These are phyloP conservation scores for Xenopus tropicalis DNA, from an alignment of 2,113 vertebrate species.

Conservation along the genomic window DNA sequence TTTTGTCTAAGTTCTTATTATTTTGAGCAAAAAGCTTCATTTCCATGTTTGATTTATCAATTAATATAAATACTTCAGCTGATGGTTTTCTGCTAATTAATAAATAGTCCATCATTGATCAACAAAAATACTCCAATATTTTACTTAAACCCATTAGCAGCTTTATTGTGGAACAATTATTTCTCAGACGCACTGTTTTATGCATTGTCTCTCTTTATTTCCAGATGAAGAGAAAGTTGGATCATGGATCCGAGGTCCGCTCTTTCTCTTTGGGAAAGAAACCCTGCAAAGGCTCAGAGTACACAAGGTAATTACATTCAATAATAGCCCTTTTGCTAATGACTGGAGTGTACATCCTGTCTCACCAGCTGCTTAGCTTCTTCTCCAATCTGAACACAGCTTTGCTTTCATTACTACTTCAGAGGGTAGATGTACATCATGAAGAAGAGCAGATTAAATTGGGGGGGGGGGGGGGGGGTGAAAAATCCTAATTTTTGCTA, in stretches of 20 bases:
- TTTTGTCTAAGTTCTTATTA: too few species aligned
- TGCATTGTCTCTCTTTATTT: constrained; percentile 61
- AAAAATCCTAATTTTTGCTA: constrained; percentile 37
- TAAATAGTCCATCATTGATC: too few species aligned
- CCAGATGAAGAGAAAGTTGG: constrained; percentile 99
- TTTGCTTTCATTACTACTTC: constrained; percentile 47
- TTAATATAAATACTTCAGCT: too few species aligned
- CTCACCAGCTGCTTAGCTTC: constrained; percentile 45
- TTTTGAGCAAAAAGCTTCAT: too few species aligned
- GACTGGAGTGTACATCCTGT: constrained; percentile 35
- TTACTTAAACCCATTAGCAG: too few species aligned
- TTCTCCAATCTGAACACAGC: constrained; percentile 38
- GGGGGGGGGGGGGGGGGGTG: constrained; percentile 6
- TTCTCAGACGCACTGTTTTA: constrained; percentile 14
- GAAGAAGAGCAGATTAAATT: constrained; percentile 42
- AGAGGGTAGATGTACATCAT: constrained; percentile 39
- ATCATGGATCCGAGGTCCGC: constrained; percentile 98
- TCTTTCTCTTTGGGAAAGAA: constrained; percentile 99
- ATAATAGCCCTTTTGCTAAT: constrained; percentile 47
- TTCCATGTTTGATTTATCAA: too few species aligned
- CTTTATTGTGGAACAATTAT: background rate
- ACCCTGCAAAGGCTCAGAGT: constrained; percentile 96
- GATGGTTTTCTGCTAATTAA: too few species aligned
- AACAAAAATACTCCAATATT: too few species aligned
- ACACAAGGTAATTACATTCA: constrained; percentile 82